Evolutionary conservation across 2,113 vertebrate species (phyloP).

Genomic region (Dissostichus mawsoni): DNA sequence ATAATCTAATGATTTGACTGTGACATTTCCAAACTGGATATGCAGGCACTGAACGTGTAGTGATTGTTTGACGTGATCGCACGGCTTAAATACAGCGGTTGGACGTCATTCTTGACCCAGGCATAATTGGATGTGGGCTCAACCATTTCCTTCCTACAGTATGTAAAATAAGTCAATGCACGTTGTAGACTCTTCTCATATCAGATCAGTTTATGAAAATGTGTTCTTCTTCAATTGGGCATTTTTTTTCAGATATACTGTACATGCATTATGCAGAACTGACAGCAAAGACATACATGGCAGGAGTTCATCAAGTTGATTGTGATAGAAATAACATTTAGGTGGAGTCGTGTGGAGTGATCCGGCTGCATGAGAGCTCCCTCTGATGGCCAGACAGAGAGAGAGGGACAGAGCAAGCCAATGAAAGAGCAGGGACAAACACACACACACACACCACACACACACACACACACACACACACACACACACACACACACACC

Average conservation of each 20-base stretch:
- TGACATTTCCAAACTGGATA: background rate
- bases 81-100: slow-evolving; percentile 5
- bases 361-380: slow-evolving; percentile 57
- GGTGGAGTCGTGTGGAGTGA: background rate
- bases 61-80: background rate
- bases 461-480: slow-evolving; percentile 29
- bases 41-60: background rate
- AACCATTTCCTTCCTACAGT: background rate
- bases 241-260: background rate
- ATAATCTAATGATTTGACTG: no score
- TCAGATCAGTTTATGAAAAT: background rate
- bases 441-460: background rate
- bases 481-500: slow-evolving; percentile 26
- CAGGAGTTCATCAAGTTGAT: background rate
- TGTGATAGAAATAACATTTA: slow-evolving; percentile 11
- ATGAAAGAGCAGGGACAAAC: slow-evolving; percentile 20
- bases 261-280: background rate
- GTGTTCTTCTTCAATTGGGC: background rate
- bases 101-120: background rate
- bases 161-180: background rate
- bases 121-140: background rate
- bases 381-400: slow-evolving; percentile 62
- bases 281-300: background rate
- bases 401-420: background rate
- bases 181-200: background rate